These are phyloP conservation scores for Schizotus pectinicornis DNA, from an alignment of 2,888 invertebrate genomes.

Conservation along the genomic window DNA sequence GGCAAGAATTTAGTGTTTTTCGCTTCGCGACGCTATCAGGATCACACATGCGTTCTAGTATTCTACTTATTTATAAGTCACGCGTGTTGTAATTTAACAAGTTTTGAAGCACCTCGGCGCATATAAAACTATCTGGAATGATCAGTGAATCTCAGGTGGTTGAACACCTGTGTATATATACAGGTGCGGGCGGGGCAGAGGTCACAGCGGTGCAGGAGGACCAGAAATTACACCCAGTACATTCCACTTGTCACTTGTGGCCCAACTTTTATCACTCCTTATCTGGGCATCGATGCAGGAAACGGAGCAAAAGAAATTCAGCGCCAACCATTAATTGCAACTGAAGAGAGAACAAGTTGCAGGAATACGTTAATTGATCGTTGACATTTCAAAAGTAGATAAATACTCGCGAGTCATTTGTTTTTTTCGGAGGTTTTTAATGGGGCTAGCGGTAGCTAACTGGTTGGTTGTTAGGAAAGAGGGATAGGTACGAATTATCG, in stretches of 20 bases:
- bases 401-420: no score
- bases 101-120: constrained; percentile 16
- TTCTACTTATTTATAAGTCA: constrained; percentile 2
- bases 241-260: constrained; percentile 28
- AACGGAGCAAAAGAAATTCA: constrained; percentile 3
- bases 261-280: constrained; percentile 16
- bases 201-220: constrained; percentile 42
- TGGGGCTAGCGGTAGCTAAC: no score
- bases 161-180: constrained; percentile 50
- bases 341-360: constrained; percentile 13
- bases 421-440: no score
- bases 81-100: constrained; percentile 14
- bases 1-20: no score
- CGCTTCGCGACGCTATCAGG: no score
- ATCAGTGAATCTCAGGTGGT: constrained; percentile 45
- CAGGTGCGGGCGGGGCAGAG: constrained; percentile 49
- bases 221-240: constrained; percentile 31
- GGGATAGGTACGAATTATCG: constrained; percentile 23
- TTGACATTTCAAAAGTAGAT: no score
- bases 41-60: no score
- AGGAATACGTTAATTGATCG: no score
- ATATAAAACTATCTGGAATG: constrained; percentile 43
- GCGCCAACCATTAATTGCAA: constrained; percentile 8
- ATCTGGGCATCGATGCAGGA: constrained; percentile 18
- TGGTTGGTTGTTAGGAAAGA: no score